Percentiles rank a stretch among this genome's conserved stretches.
Evolutionary conservation across 2,797 vertebrate species (phyloP).

Genomic region (Acropternis orthonyx): DNA sequence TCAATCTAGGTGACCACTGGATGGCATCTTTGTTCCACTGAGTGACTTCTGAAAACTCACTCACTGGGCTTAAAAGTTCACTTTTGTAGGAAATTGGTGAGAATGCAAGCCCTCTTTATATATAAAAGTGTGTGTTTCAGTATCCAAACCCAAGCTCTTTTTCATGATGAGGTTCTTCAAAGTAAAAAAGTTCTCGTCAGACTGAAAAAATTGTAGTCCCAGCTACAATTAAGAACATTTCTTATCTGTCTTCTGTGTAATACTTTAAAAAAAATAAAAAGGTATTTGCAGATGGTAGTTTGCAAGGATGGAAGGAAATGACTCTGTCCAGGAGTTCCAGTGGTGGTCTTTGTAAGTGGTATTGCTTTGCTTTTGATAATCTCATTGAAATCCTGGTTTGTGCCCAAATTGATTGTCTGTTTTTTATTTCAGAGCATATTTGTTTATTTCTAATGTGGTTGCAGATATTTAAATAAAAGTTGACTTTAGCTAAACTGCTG

Average conservation of each 20-base stretch:
- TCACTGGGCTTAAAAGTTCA: conserved; percentile 14
- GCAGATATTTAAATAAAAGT: not conserved
- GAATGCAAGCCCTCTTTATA: not conserved
- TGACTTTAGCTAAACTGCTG: not conserved
- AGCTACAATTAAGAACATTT: not conserved
- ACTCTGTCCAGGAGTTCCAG: not conserved
- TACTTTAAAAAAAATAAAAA: not conserved
- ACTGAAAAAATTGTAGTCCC: not conserved
- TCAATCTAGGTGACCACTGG: conserved; percentile 63
- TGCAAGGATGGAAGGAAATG: not conserved
- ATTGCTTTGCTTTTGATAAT: not conserved
- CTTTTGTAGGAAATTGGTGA: not conserved
- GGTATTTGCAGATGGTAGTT: not conserved
- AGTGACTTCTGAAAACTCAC: not conserved
- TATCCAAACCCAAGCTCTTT: not conserved
- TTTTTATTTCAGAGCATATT: not conserved
- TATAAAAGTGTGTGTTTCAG: not conserved
- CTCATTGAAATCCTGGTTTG: not conserved
- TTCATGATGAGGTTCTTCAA: not conserved
- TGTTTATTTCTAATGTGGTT: not conserved
- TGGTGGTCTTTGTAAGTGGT: not conserved
- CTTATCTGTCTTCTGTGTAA: not conserved
- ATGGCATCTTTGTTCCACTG: conserved; percentile 70
- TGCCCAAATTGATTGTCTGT: not conserved
- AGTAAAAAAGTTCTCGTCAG: not conserved